Base-by-base conservation (phyloP, 2,113 vertebrate species). In the Butastur rufipennis region DNA sequence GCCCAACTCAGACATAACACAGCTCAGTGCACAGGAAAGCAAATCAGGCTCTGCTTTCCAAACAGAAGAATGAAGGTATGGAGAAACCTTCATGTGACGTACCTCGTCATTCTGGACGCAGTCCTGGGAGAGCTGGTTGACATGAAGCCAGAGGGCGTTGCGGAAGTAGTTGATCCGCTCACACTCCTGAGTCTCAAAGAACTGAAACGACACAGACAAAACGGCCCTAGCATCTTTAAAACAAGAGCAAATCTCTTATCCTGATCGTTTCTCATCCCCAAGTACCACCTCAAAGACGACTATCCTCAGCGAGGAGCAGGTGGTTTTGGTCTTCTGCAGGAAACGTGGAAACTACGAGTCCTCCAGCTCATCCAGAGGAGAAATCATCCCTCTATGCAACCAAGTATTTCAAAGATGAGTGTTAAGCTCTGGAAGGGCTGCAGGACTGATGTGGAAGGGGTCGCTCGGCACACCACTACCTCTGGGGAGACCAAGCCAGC, bases 41-140 rank as follows among this genome's bases (percentile, higher is more conserved):
- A 67, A 75, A 72, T 0, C 8, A 5, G 7, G 7, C 16, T 93
- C 16, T 88, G 13, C 71, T 68, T 70, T 80, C 48, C n/a, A 38
- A 10, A 12, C 6, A 74, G 29, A 43, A 48, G 9, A 67, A 61
- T 7, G 2, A 82, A 66, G 21, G 31, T 26, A n/a, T 48, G 50
- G 29, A 25, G 36, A 22, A 16, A 36, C 21, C 52, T 67, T 77
- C 6, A 31, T n/a, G 16, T 45, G 55, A 34, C 58, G 72, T 96
- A 99, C 99, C 88, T 99, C 99, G 19, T 99, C 99, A 4, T 96
- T 99, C 87, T 95, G 98, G 89, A 99, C 99, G 32, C 99, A 99
- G 50, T 98, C 98, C 97, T 99, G 98, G 13, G 99, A 99, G 7
- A 99, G 99, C 73, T 99, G 99, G 89, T 99, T 99, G 84, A 99